Conservation (phyloP, 1,140 invertebrate species). For the Drosophila sturtevanti region DNA sequence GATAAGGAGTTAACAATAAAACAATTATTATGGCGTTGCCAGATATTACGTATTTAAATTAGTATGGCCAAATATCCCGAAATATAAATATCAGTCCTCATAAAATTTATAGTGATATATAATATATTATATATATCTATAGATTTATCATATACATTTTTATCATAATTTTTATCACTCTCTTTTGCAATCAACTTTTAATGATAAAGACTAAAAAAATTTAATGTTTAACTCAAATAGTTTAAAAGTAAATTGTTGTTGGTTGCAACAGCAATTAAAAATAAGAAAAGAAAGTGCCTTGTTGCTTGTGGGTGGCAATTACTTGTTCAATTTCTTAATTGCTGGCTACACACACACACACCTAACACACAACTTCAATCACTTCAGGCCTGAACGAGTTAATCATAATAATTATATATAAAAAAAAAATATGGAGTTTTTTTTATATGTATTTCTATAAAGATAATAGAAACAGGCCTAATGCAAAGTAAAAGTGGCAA, state of each 20-base stretch:
- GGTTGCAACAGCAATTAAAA: neutral
- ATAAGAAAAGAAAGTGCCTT: constrained; percentile 38
- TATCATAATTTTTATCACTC: too few relatives aligned
- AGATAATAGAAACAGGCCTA: constrained; percentile 18
- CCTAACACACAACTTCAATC: constrained; percentile 17
- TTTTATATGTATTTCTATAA: constrained; percentile 26
- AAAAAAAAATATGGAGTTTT: constrained; percentile 12
- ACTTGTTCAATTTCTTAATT: constrained; percentile 48
- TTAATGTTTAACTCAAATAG: neutral
- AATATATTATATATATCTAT: too few relatives aligned
- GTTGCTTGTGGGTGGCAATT: constrained; percentile 41
- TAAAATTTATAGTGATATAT: too few relatives aligned
- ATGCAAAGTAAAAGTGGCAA: constrained; percentile 41
- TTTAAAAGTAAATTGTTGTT: neutral
- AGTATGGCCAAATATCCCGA: too few relatives aligned
- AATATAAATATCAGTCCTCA: too few relatives aligned
- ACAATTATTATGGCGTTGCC: too few relatives aligned
- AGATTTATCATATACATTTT: too few relatives aligned
- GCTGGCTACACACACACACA: constrained; percentile 13
- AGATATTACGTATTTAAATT: too few relatives aligned
- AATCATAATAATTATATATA: constrained; percentile 41
- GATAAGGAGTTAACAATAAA: too few relatives aligned
- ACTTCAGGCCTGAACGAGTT: constrained; percentile 17
- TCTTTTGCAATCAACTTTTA: neutral
- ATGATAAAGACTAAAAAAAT: neutral